Evolutionary conservation across 2,113 vertebrate species (phyloP).

Genomic region (Dicerorhinus sumatrensis): DNA sequence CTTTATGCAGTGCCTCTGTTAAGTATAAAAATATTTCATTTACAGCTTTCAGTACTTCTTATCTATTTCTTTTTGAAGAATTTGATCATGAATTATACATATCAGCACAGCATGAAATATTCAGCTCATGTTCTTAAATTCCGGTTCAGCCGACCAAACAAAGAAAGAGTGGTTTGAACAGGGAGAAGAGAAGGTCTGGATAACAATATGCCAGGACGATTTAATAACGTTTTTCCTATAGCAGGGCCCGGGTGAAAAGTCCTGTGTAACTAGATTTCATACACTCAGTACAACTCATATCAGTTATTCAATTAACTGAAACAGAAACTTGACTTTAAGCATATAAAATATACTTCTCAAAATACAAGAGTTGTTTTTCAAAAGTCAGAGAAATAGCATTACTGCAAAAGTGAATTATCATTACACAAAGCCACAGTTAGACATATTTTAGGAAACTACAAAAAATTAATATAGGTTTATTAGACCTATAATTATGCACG

Average conservation of each 20-base stretch:
- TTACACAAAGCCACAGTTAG: background rate
- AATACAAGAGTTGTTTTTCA: background rate
- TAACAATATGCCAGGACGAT: slow-evolving; percentile 10
- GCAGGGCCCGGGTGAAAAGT: slow-evolving; percentile 44
- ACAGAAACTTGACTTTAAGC: slow-evolving; percentile 39
- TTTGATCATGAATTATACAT: slow-evolving; percentile 88
- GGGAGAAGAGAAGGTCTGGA: background rate
- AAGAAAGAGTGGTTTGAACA: slow-evolving; percentile 73
- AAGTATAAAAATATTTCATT: slow-evolving; percentile 84
- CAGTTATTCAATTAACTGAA: slow-evolving; percentile 58
- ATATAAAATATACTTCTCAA: slow-evolving; percentile 19
- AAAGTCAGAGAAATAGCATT: slow-evolving; percentile 24
- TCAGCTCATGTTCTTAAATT: slow-evolving; percentile 82
- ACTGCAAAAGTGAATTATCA: slow-evolving; percentile 7
- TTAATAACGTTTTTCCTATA: slow-evolving; percentile 9
- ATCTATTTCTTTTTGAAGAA: slow-evolving; percentile 84
- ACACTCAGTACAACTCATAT: background rate
- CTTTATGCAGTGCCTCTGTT: slow-evolving; percentile 67
- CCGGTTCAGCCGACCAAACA: slow-evolving; percentile 76
- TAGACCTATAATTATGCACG: background rate
- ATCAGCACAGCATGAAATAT: slow-evolving; percentile 84
- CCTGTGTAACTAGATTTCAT: slow-evolving; percentile 22
- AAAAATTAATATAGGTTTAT: background rate
- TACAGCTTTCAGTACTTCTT: slow-evolving; percentile 81
- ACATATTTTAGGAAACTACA: background rate